Base-by-base conservation (phyloP, 2,113 vertebrate genomes). In the Phoxinus phoxinus region DNA sequence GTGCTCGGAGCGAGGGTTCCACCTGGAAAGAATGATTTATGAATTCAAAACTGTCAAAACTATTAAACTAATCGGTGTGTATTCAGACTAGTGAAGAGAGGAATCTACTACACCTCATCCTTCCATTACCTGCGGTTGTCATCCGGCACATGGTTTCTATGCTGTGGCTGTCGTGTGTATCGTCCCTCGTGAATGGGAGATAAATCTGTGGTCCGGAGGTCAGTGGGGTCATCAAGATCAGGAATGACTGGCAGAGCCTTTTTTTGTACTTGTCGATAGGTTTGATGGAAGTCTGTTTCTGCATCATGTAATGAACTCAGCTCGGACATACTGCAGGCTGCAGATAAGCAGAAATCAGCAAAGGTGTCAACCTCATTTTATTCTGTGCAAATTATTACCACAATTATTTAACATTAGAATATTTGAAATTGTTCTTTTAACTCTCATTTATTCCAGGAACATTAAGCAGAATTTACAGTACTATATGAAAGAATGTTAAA, bases 271-370 rank as follows among this genome's bases (percentile, higher is more conserved):
- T 96, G 96, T 21, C 95, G 94, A 90, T 95, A 97, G 5, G 95
- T 92, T 86, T 97, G 97, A 23, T 93, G 96, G 90, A 97, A 98
- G 59, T 90, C 94, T 3, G 92, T 58, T 83, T 97, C 96, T 1
- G 95, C 96, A 1, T 99, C 97, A 0, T 99, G 98, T 84, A 99
- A 93, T 1, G 98, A 99, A 88, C 97, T 99, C 77, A 99, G 95
- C 91, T 99, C 98, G 0, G 98, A 99, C 83, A 96, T 88, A 91
- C 95, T 97, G 91, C 96, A 97, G 76, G 97, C 98, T 99, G 88
- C 27, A 82, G 78, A 85, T 10, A 71, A 32, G 75, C 15, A 80
- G 35, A 83, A 25, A 72, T 56, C 76, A 35, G 76, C 19, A 86
- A 32, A 69, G 32, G 19, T 4, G 1, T 69, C 27, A 30, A 30